Evolutionary conservation across 2,113 vertebrate species (phyloP).

Genomic region (Fregetta grallaria): DNA sequence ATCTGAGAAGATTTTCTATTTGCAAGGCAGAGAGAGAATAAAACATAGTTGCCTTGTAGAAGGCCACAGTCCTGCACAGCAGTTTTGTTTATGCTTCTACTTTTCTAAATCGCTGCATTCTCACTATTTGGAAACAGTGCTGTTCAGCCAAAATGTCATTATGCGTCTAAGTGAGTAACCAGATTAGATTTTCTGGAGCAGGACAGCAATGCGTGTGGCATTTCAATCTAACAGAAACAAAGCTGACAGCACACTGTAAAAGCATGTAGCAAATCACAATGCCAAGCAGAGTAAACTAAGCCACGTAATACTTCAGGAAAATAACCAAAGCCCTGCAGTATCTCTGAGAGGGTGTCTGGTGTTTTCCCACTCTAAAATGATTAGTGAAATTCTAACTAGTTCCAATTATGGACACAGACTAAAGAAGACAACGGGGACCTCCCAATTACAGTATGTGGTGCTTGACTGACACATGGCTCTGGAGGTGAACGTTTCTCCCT

Average conservation of each 20-base stretch:
- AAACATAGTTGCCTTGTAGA: neutral
- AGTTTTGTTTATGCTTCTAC: neutral
- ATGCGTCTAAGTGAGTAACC: neutral
- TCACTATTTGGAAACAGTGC: neutral
- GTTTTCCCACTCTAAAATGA: constrained; percentile 15
- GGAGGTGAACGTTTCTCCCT: constrained; percentile 8
- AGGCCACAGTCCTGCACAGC: neutral
- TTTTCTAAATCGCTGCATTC: neutral
- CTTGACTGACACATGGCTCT: constrained; percentile 6
- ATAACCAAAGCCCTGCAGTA: constrained; percentile 7
- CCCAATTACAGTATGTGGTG: neutral
- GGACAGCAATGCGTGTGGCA: constrained; percentile 30
- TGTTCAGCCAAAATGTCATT: constrained; percentile 9
- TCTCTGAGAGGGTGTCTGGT: neutral
- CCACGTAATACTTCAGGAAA: neutral
- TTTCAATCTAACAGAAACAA: constrained; percentile 49
- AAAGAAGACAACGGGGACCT: neutral
- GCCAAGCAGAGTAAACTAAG: constrained; percentile 20
- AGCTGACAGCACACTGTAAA: constrained; percentile 25
- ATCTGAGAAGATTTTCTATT: neutral
- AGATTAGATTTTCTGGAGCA: constrained; percentile 43
- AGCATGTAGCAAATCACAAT: neutral
- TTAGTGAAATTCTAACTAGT: constrained; percentile 10
- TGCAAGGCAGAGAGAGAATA: neutral
- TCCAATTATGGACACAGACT: neutral